phyloP scores from a whole-genome alignment of 2,888 invertebrate species.

The Stegophylla sp. region DNA sequence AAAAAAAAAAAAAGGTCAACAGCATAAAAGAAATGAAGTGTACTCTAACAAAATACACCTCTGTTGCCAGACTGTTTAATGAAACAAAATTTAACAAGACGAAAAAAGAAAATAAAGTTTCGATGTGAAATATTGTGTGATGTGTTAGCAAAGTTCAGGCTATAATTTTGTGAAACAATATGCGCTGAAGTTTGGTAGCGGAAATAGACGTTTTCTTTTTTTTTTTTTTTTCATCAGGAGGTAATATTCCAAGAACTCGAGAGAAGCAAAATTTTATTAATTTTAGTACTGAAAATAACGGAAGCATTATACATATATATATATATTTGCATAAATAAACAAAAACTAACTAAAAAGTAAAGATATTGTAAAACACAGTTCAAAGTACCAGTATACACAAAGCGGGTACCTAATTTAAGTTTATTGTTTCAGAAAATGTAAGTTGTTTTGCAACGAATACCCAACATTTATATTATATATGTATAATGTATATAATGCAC shows the following conservation, averaged over 20 bases:
- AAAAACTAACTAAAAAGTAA: slow-evolving; percentile 40
- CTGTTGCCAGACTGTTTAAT: slow-evolving; percentile 18
- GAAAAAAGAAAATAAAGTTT: slow-evolving; percentile 36
- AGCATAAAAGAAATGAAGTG: slow-evolving; percentile 15
- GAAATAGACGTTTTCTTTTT: slow-evolving; percentile 6
- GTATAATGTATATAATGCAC: neutral
- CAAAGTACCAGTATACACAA: slow-evolving; percentile 30
- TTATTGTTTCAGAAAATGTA: slow-evolving; percentile 35
- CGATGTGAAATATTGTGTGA: slow-evolving; percentile 21
- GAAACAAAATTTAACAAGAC: slow-evolving; percentile 27
- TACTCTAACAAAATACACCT: neutral
- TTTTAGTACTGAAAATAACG: slow-evolving; percentile 27
- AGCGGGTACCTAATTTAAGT: slow-evolving; percentile 34
- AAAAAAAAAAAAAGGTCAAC: slow-evolving; percentile 9
- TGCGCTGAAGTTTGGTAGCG: slow-evolving; percentile 23
- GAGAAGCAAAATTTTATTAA: slow-evolving; percentile 43
- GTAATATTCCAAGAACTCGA: slow-evolving; percentile 48
- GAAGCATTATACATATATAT: neutral
- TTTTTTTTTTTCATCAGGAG: slow-evolving; percentile 10
- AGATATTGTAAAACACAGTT: slow-evolving; percentile 38
- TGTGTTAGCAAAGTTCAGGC: slow-evolving; percentile 25
- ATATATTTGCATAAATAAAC: neutral
- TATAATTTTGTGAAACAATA: slow-evolving; percentile 43
- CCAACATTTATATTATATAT: neutral
- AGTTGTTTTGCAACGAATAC: slow-evolving; percentile 12